Conservation (phyloP, 1,140 invertebrate genomes). For the Drosophila lini region DNA sequence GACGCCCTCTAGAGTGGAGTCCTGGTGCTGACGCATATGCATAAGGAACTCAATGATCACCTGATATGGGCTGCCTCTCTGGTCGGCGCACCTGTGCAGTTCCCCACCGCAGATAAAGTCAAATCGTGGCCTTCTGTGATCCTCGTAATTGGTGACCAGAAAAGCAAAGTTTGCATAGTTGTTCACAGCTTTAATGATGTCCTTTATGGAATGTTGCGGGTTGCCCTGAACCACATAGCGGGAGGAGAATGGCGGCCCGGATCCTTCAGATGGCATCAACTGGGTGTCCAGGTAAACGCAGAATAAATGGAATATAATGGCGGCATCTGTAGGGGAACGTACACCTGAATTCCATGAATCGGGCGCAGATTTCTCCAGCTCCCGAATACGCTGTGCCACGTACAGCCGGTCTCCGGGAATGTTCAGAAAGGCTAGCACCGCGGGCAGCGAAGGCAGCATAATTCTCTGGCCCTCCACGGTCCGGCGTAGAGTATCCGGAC, state of each 20-base stretch:
- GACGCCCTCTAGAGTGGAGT: slow-evolving; percentile 91
- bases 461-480: slow-evolving; percentile 87
- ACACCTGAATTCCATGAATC: slow-evolving; percentile 91
- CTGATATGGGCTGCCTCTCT: slow-evolving; percentile 93
- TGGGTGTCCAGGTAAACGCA: slow-evolving; percentile 92
- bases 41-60: slow-evolving; percentile 91
- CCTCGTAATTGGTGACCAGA: slow-evolving; percentile 55
- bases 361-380: slow-evolving; percentile 90
- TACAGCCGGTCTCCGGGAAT: slow-evolving; percentile 92
- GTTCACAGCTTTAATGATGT: slow-evolving; percentile 61
- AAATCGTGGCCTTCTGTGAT: slow-evolving; percentile 72
- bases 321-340: slow-evolving; percentile 91
- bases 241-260: slow-evolving; percentile 87
- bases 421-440: slow-evolving; percentile 91
- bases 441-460: slow-evolving; percentile 88
- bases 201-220: slow-evolving; percentile 83
- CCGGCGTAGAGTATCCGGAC: slow-evolving; percentile 88
- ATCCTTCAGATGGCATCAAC: slow-evolving; percentile 89
- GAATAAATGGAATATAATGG: slow-evolving; percentile 91
- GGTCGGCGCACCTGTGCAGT: slow-evolving; percentile 85
- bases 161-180: slow-evolving; percentile 81
- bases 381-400: slow-evolving; percentile 90
- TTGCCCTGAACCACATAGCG: slow-evolving; percentile 77
- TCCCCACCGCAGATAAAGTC: slow-evolving; percentile 68
- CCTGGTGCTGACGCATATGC: slow-evolving; percentile 89